These are phyloP conservation scores for Agrochola lychnidis DNA, from an alignment of 2,888 invertebrate species.

Conservation along the genomic window DNA sequence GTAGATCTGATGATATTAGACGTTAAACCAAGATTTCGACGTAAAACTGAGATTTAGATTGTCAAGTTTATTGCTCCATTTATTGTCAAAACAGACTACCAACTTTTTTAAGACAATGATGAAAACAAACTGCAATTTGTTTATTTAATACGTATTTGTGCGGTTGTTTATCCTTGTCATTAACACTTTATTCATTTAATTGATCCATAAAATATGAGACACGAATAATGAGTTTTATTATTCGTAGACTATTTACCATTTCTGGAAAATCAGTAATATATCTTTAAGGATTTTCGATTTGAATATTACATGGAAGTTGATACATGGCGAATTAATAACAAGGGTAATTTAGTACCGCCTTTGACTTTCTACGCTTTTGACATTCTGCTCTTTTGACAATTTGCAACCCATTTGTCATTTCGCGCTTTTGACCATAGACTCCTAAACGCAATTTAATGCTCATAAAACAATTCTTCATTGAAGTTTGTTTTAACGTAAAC, in stretches of 20 bases:
- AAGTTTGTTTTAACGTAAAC: not conserved
- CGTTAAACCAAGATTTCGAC: not conserved
- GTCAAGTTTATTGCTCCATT: constrained; percentile 1
- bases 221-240: too few species aligned
- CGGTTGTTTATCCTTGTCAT: not conserved
- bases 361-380: too few species aligned
- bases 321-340: too few species aligned
- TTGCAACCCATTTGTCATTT: too few species aligned
- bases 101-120: not conserved
- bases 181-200: not conserved
- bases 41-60: not conserved
- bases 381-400: too few species aligned
- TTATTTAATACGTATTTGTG: not conserved
- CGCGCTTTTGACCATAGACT: too few species aligned
- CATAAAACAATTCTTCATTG: not conserved
- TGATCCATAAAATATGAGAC: not conserved
- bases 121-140: not conserved
- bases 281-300: not conserved
- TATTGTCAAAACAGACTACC: not conserved
- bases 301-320: constrained; percentile 1
- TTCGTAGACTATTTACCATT: too few species aligned
- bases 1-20: not conserved
- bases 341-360: too few species aligned
- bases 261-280: not conserved
- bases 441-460: too few species aligned